Evolutionary conservation across 2,113 vertebrate species (phyloP).

Genomic region (Lampris incognitus): DNA sequence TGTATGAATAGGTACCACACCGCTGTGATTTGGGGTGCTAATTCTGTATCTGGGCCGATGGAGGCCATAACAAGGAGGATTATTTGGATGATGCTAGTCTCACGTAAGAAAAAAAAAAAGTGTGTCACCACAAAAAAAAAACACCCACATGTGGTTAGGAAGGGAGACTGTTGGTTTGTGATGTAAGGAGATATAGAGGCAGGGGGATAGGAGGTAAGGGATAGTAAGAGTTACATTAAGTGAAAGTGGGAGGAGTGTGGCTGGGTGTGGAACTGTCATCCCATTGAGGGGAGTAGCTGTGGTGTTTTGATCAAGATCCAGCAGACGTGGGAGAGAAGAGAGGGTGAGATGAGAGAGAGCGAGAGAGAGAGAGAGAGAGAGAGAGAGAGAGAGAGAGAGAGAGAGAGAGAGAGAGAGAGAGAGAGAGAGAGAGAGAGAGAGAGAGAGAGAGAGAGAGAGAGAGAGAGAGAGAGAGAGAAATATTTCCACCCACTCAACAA

Average conservation of each 20-base stretch:
- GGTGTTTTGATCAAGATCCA: conserved; percentile 81
- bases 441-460: conserved; percentile 60
- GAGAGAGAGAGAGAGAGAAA: conserved; percentile 70
- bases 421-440: conserved; percentile 59
- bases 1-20: conserved; percentile 2
- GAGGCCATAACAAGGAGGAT: conserved; percentile 21
- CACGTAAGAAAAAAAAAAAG: conserved; percentile 46
- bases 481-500: conserved; percentile 84
- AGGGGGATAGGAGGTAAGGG: conserved; percentile 56
- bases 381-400: conserved; percentile 73
- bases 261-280: conserved; percentile 76
- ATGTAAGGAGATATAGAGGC: conserved; percentile 47
- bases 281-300: conserved; percentile 72
- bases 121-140: conserved; percentile 63
- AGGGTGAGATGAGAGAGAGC: conserved; percentile 29
- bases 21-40: conserved; percentile 5
- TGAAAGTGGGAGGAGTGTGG: conserved; percentile 68
- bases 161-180: conserved; percentile 57
- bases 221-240: conserved; percentile 53
- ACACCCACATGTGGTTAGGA: conserved; percentile 51
- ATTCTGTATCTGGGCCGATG: conserved; percentile 35
- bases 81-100: conserved; percentile 47
- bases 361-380: conserved; percentile 22
- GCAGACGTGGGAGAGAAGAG: conserved; percentile 70
- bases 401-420: conserved; percentile 37